Evolutionary conservation across 2,888 invertebrate genomes (phyloP), one percentile per base, ranked within the genome.

Genomic region (Caenorhabditis panamensis): DNA sequence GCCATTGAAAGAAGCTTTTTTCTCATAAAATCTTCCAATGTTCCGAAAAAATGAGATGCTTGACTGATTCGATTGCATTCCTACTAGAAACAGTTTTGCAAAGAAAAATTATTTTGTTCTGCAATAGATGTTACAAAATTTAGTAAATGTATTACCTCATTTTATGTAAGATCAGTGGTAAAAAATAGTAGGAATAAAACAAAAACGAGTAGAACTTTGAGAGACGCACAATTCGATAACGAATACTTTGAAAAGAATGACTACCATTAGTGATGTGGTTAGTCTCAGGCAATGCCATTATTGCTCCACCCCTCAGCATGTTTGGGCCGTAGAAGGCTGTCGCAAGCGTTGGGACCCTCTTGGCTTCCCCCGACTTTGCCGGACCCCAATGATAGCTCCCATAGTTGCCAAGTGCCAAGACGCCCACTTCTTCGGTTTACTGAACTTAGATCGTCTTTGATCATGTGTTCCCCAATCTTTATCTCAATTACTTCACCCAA

Each of bases 231-330:
- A n/a, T n/a, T 47, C 8, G 18, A 28, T 28, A 18, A 54, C 18
- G 26, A 53, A 53, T 20, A 54, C 26, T 51, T 26, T 24, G 6
- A 13, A 11, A 13, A 24, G 13, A 51, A 6, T 51, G 31, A 31
- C 44, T 22, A 22, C 44, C 9, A 56, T 54, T 49, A 9, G 53
- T 71, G 71, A 71, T 62, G 71, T 62, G 26, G 71, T 36, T 24
- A 6, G 54, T 51, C 62, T 62, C 53, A 51, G 41, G 36, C 26
- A 49, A 37, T 49, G 64, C 64, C 73, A 73, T 73, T 73, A 73
- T 73, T 66, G 75, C 75, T 75, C 75, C 75, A 75, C 75, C 75
- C 75, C 66, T 59, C 66, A 66, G 66, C 59, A 66, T 75, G 75
- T 59, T 53, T 41, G 51, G 75, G 53, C 75, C 75, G 53, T 66